Evolutionary conservation across 2,797 vertebrate species (phyloP), one percentile per base, ranked within the genome.

Genomic region (Salmo trutta): DNA sequence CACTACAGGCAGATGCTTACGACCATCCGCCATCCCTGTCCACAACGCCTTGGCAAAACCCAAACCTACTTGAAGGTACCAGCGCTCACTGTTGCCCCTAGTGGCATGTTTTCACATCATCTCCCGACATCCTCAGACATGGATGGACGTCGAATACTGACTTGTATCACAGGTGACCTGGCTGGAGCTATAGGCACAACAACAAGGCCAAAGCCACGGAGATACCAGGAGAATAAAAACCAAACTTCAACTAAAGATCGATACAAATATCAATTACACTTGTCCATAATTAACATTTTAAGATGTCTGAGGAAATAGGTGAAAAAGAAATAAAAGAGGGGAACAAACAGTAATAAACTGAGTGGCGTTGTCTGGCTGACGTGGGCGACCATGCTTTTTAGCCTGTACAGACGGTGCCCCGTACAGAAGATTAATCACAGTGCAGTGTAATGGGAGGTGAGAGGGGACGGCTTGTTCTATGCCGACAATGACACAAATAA

Each of bases 401-500:
- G 27, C 24, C 24, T 66, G 24, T 12, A 29, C 65, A 29, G 24
- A 52, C 19, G 21, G n/a, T 53, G 47, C 6, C n/a, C 71, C 29
- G 71, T 29, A 54, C 71, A 54, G 8, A 31, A 56, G 29, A 24
- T 64, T 27, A 64, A 64, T 64, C 56, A 17, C 19, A 1, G 7
- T 36, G 33, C 24, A 27, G 54, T 21, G 21, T 74, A 21, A 62
- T 62, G 31, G 31, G 33, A 12, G 27, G 47, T 10, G 71, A 62
- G n/a, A 67, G 47, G 12, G 72, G 51, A 54, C 12, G 14, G 33
- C 47, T 51, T 33, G 29, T 71, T 78, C 75, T 16, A 52, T 2
- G 36, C 77, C 77, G 47, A 67, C 81, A 77, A 84, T 41, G 68
- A 81, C 86, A 87, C 80, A 88, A 90, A 92, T 86, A 87, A 89